Conservation (phyloP, 2,888 invertebrate species). For the Periphyllus acericola region DNA sequence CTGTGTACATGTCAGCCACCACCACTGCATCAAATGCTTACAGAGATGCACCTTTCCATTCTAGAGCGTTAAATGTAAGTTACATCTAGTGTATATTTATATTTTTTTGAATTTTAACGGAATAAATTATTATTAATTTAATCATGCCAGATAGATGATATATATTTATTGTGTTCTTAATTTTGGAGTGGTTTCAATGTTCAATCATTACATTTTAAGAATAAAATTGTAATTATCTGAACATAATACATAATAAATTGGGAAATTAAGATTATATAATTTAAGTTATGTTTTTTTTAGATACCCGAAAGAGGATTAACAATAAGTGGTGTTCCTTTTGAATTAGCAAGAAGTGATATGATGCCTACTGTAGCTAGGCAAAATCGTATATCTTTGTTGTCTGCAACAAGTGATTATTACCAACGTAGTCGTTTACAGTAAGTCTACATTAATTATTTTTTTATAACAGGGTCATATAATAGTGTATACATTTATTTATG, state of each 20-base stretch:
- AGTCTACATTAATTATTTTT: conserved; percentile 12
- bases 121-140: neutral
- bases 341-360: conserved; percentile 57
- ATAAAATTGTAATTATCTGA: neutral
- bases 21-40: conserved; percentile 50
- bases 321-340: conserved; percentile 55
- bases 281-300: conserved; percentile 1
- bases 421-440: conserved; percentile 60
- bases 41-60: conserved; percentile 52
- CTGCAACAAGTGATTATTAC: conserved; percentile 57
- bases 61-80: conserved; percentile 59
- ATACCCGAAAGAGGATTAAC: conserved; percentile 53
- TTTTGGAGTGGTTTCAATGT: neutral
- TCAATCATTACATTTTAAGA: neutral
- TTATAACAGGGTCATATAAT: neutral
- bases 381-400: conserved; percentile 59
- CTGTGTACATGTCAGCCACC: conserved; percentile 58
- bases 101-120: neutral
- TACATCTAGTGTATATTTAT: too few relatives aligned
- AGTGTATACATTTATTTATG: neutral
- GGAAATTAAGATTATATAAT: neutral
- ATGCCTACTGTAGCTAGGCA: conserved; percentile 50
- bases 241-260: neutral
- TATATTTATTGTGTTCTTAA: neutral
- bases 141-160: neutral